Evolutionary conservation across 2,113 vertebrate species (phyloP).

Genomic region (Nycticryphes semicollaris): DNA sequence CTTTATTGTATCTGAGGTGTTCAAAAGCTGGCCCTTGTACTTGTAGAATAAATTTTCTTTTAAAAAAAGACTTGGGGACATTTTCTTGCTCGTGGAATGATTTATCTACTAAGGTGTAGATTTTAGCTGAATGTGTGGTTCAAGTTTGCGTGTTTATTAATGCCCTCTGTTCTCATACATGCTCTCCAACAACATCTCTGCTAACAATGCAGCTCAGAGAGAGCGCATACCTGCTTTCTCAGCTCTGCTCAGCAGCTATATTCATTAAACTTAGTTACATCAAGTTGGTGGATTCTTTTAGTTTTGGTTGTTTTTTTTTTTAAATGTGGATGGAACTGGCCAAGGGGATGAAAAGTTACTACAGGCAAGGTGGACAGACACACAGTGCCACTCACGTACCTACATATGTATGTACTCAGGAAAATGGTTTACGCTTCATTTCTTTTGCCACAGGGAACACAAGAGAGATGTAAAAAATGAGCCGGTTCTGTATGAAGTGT

Average conservation of each 20-base stretch:
- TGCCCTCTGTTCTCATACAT: background rate
- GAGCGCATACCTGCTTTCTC: background rate
- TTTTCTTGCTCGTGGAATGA: too few relatives aligned
- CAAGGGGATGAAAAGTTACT: background rate
- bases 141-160: background rate
- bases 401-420: background rate
- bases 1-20: background rate
- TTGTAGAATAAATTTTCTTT: background rate
- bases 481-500: background rate
- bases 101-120: background rate
- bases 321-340: background rate
- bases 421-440: background rate
- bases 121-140: background rate
- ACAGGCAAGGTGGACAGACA: background rate
- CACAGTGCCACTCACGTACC: fast-evolving
- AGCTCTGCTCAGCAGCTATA: background rate
- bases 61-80: too few relatives aligned
- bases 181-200: background rate
- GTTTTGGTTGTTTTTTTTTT: background rate
- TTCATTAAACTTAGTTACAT: background rate
- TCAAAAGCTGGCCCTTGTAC: background rate
- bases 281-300: background rate
- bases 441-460: background rate
- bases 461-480: background rate
- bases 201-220: background rate